A percentile compares a stretch with the other conserved stretches of the same genome.
These are phyloP conservation scores for Odontomachus brunneus DNA, from an alignment of 1,140 invertebrate species.

Conservation along the genomic window DNA sequence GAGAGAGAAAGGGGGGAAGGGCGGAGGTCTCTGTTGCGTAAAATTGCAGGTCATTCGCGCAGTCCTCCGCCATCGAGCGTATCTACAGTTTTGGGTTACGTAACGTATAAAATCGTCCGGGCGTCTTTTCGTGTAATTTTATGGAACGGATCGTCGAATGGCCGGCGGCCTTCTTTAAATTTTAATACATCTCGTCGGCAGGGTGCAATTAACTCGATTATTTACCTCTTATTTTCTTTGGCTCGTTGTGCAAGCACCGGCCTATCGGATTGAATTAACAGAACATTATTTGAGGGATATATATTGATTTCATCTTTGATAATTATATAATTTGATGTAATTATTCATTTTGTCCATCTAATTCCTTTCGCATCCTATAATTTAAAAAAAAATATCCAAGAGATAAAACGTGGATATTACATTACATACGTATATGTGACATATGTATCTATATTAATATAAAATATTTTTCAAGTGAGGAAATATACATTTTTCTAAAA, in stretches of 20 bases:
- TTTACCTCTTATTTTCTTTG: neutral
- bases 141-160: neutral
- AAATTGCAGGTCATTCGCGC: constrained; percentile 51
- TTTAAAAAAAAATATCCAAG: too few relatives aligned
- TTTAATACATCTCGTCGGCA: neutral
- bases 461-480: too few relatives aligned
- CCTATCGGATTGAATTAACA: too few relatives aligned
- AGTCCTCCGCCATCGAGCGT: constrained; percentile 27
- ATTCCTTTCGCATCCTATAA: too few relatives aligned
- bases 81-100: constrained; percentile 47
- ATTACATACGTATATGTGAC: too few relatives aligned
- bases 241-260: neutral
- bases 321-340: too few relatives aligned
- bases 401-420: too few relatives aligned
- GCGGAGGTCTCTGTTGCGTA: constrained; percentile 44
- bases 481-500: too few relatives aligned
- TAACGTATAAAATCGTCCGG: constrained; percentile 11
- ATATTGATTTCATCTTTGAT: neutral
- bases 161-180: neutral
- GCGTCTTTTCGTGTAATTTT: constrained; percentile 1
- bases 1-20: neutral
- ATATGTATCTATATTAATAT: too few relatives aligned
- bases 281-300: neutral
- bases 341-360: too few relatives aligned
- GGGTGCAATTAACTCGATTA: neutral